These are phyloP conservation scores for Acromyrmex charruanus DNA, from an alignment of 1,140 invertebrate species.

Conservation along the genomic window DNA sequence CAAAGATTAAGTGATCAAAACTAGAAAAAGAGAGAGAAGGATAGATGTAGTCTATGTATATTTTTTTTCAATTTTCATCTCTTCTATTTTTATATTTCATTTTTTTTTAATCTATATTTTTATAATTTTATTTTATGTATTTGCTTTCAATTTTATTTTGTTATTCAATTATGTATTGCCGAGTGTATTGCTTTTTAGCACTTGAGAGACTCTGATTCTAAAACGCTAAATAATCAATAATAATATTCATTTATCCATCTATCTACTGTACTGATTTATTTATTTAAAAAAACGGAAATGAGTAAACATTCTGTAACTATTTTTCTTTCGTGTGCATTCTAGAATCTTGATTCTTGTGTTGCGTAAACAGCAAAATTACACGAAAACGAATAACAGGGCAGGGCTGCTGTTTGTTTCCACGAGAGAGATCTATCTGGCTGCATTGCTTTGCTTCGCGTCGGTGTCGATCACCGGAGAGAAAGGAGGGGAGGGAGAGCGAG, in stretches of 20 bases:
- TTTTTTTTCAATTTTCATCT: not conserved
- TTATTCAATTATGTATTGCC: no score
- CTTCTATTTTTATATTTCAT: no score
- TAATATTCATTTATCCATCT: no score
- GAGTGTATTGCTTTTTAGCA: no score
- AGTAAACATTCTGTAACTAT: not conserved
- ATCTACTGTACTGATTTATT: not conserved
- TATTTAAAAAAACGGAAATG: not conserved
- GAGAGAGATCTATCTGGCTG: not conserved
- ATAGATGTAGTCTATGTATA: no score
- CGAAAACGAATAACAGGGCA: not conserved
- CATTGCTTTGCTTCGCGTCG: not conserved
- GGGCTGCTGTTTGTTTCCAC: no score
- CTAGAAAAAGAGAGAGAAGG: not conserved
- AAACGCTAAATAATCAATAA: no score
- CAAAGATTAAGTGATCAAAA: not conserved
- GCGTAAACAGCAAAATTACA: not conserved
- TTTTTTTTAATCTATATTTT: no score
- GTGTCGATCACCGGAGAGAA: not conserved
- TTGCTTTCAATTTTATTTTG: no score
- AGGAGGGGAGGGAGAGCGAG: not conserved
- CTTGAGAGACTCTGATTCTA: no score
- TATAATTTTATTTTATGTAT: no score
- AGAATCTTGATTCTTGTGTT: no score
- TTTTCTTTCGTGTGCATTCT: not conserved